Evolutionary conservation across 2,797 vertebrate species (phyloP), one percentile per base, ranked within the genome.

Genomic region (Triplophysa bombifrons): DNA sequence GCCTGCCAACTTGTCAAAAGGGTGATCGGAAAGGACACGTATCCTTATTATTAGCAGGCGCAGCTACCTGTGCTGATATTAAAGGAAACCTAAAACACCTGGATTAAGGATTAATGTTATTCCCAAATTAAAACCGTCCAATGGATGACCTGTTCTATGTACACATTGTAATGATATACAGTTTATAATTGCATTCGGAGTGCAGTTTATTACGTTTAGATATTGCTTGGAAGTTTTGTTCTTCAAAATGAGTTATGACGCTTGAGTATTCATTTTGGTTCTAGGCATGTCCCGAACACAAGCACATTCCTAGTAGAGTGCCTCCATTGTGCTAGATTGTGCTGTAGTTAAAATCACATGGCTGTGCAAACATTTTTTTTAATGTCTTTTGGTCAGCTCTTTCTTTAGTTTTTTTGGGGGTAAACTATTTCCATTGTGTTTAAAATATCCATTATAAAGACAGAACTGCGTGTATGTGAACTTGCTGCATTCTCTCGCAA

Each of bases 331-430:
- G 41, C 12, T 60, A 0, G 1, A 9, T 48, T 65, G 55, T 80
- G 63, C 60, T 80, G 71, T 55, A 10, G 69, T 46, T 56, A 84
- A 82, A 73, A 82, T 84, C 80, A 82, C 67, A 75, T 82, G 61
- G 34, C 25, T 27, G 25, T 27, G 16, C 53, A 82, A 34, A 50
- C 58, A 34, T 22, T 74, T 68, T 69, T 78, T 69, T 20, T 67
- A 53, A 73, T 68, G 69, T 27, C 63, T 68, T 38, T 41, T 60
- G 55, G 4, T 50, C 55, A 17, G 41, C 22, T 60, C 44, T 56
- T 67, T 51, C 17, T 22, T 3, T 44, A n/a, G 22, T 51, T 75
- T 61, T 76, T 76, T 46, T 3, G 13, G 55, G 64, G 25, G 3
- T 20, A 14, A 67, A 67, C 5, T 38, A 20, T 16, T 64, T 68